Evolutionary conservation across 2,113 vertebrate genomes (phyloP).

Genomic region (Oncorhynchus nerka): DNA sequence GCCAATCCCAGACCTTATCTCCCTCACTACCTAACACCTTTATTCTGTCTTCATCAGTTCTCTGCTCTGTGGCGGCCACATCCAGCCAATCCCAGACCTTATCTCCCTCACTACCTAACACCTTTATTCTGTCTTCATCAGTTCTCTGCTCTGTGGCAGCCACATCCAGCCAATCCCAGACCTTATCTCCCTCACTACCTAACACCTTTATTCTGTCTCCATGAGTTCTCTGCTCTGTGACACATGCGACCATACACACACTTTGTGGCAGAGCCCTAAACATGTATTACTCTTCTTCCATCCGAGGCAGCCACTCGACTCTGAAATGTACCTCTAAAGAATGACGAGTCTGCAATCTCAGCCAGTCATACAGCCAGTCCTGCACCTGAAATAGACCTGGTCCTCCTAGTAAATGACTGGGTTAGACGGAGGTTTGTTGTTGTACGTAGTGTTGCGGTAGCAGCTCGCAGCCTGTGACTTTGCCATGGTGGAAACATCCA

Average conservation of each 20-base stretch:
- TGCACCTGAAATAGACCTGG: neutral
- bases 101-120: too few relatives aligned
- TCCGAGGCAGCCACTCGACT: neutral
- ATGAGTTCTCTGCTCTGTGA: neutral
- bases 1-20: too few relatives aligned
- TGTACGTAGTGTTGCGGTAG: neutral
- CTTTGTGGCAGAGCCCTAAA: conserved; percentile 9
- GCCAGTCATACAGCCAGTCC: neutral
- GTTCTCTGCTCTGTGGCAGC: too few relatives aligned
- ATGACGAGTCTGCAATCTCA: neutral
- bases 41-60: too few relatives aligned
- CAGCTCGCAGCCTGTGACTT: neutral
- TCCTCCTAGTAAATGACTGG: neutral
- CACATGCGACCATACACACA: neutral
- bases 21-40: too few relatives aligned
- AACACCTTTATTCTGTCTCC: conserved; percentile 27
- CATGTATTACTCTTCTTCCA: neutral
- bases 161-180: conserved; percentile 15
- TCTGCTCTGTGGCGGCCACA: too few relatives aligned
- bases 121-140: too few relatives aligned
- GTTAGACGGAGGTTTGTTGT: neutral
- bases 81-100: too few relatives aligned
- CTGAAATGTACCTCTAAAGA: neutral
- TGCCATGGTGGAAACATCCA: neutral
- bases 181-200: conserved; percentile 33